Evolutionary conservation across 2,888 invertebrate species (phyloP).

Genomic region (Torymus auratus): DNA sequence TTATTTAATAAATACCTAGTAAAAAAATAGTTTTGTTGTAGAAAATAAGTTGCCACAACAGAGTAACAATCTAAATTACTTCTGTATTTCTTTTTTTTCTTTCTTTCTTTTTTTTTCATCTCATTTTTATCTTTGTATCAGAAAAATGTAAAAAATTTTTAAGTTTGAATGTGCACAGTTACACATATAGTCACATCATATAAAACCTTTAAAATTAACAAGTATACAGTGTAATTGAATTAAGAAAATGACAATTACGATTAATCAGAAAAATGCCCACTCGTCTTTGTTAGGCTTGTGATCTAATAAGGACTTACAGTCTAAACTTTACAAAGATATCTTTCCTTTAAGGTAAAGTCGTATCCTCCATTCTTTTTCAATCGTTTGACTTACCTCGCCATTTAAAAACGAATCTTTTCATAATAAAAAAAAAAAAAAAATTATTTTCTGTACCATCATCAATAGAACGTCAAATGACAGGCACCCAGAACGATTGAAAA

Average conservation of each 20-base stretch:
- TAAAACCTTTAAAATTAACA: slow-evolving; percentile 16
- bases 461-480: no score
- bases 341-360: slow-evolving; percentile 8
- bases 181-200: slow-evolving; percentile 8
- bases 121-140: no score
- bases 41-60: no score
- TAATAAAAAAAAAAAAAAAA: slow-evolving; percentile 4
- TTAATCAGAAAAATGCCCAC: slow-evolving; percentile 18
- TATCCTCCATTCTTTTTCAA: slow-evolving; percentile 16
- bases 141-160: no score
- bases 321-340: slow-evolving; percentile 53
- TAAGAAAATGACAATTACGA: slow-evolving; percentile 15
- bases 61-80: no score
- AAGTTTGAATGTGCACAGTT: neutral
- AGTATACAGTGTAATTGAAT: slow-evolving; percentile 21
- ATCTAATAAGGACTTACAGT: slow-evolving; percentile 38
- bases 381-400: neutral
- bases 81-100: no score
- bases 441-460: neutral
- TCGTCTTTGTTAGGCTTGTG: slow-evolving; percentile 15
- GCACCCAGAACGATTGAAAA: slow-evolving; percentile 4
- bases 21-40: no score
- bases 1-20: no score
- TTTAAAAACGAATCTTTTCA: neutral
- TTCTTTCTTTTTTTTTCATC: no score